Conservation (phyloP, 2,888 invertebrate genomes). For the Thysanoteuthis rhombus region DNA sequence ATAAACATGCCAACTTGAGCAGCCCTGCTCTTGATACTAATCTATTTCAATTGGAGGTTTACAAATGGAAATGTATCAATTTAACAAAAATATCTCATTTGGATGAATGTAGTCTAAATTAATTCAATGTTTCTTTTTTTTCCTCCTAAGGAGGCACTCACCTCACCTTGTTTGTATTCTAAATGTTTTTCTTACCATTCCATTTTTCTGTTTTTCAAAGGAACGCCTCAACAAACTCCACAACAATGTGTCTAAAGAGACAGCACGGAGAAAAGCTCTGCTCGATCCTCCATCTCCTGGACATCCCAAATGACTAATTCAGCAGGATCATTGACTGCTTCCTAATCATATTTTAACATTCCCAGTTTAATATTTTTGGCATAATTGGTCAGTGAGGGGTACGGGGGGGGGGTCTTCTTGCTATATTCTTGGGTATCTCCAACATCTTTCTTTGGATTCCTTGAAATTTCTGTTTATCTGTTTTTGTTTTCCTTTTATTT, state of each 20-base stretch:
- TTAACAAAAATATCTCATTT: no score
- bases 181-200: neutral
- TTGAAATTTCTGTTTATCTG: no score
- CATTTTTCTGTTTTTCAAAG: slow-evolving; percentile 62
- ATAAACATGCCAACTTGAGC: no score
- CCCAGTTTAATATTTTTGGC: neutral
- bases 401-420: neutral
- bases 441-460: no score
- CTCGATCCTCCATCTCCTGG: slow-evolving; percentile 49
- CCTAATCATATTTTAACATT: neutral
- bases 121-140: no score
- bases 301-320: neutral
- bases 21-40: no score
- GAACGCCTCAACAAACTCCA: slow-evolving; percentile 86
- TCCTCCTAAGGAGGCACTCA: no score
- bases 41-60: no score
- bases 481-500: no score
- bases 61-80: neutral
- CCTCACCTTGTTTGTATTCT: no score
- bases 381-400: neutral
- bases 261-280: slow-evolving; percentile 71
- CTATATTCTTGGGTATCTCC: no score
- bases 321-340: neutral
- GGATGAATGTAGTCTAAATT: no score
- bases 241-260: slow-evolving; percentile 83